phyloP scores from a whole-genome alignment of 2,888 invertebrate species.

The Ceriagrion tenellum region DNA sequence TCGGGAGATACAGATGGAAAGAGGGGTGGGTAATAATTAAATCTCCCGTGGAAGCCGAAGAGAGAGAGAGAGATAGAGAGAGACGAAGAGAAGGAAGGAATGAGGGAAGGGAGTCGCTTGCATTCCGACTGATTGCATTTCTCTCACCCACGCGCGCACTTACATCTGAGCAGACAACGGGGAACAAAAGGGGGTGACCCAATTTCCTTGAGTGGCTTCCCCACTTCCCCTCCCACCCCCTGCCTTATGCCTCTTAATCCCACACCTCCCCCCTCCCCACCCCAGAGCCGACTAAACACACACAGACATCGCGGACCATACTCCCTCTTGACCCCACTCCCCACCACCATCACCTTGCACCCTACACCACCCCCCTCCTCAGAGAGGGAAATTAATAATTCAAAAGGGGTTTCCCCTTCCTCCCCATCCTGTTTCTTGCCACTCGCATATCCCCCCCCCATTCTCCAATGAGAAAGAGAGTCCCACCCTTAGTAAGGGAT shows the following conservation, averaged over 20 bases:
- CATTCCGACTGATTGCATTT: constrained; percentile 60
- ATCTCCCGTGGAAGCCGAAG: background rate
- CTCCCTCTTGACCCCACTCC: constrained; percentile 7
- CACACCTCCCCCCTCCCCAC: background rate
- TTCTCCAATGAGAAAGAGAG: background rate
- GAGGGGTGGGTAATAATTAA: background rate
- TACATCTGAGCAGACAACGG: background rate
- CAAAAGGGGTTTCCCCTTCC: background rate
- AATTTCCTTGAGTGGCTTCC: constrained; percentile 57
- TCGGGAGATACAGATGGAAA: background rate
- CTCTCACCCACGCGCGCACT: background rate
- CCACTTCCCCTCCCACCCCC: background rate
- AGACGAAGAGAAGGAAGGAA: background rate
- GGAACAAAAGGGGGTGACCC: constrained; percentile 49
- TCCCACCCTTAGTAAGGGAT: background rate
- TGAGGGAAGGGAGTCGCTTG: background rate
- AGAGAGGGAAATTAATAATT: constrained; percentile 57
- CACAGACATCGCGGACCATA: background rate
- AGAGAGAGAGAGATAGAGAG: background rate
- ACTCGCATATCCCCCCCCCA: background rate
- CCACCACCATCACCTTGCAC: background rate
- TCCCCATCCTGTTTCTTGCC: background rate
- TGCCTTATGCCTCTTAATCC: background rate
- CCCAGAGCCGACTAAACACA: background rate
- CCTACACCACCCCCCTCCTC: background rate